Percentiles rank a stretch among this genome's conserved stretches.
phyloP scores from a whole-genome alignment of 2,888 invertebrate genomes.

The Netelia inedita region DNA sequence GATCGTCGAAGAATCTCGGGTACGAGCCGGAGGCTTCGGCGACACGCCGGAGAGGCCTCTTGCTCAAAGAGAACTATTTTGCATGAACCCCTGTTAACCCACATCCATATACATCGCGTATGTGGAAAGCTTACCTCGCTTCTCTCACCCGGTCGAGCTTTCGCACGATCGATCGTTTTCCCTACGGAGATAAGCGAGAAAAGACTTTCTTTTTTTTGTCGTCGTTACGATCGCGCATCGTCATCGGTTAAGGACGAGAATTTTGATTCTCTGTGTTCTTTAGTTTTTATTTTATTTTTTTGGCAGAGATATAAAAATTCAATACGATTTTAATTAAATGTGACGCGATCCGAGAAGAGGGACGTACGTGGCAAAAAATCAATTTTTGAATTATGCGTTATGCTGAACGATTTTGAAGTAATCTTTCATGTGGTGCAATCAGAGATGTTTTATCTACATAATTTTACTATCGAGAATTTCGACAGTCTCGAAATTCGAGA shows the following conservation, averaged over 20 bases:
- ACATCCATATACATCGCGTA: constrained; percentile 74
- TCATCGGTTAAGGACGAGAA: constrained; percentile 20
- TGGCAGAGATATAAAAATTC: too few relatives aligned
- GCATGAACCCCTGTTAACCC: constrained; percentile 80
- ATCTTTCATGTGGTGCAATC: too few relatives aligned
- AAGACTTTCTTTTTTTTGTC: constrained; percentile 55
- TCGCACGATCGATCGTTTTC: constrained; percentile 68
- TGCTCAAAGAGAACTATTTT: constrained; percentile 78
- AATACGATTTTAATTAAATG: too few relatives aligned
- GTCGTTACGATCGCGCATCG: constrained; percentile 17
- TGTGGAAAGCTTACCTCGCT: constrained; percentile 38
- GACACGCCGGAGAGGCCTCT: constrained; percentile 75
- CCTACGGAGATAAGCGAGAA: constrained; percentile 58
- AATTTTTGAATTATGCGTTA: too few relatives aligned
- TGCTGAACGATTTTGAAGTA: too few relatives aligned
- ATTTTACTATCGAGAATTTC: too few relatives aligned
- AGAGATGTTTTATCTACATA: too few relatives aligned
- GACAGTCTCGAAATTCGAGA: too few relatives aligned
- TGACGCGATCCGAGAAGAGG: too few relatives aligned
- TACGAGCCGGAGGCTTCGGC: constrained; percentile 45
- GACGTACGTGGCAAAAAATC: too few relatives aligned
- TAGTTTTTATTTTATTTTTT: too few relatives aligned
- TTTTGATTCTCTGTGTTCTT: constrained; percentile 23
- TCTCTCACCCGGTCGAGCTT: constrained; percentile 26
- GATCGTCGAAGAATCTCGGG: background rate